Base-by-base conservation (phyloP, 2,113 vertebrate genomes). In the Synodontis membranacea region DNA sequence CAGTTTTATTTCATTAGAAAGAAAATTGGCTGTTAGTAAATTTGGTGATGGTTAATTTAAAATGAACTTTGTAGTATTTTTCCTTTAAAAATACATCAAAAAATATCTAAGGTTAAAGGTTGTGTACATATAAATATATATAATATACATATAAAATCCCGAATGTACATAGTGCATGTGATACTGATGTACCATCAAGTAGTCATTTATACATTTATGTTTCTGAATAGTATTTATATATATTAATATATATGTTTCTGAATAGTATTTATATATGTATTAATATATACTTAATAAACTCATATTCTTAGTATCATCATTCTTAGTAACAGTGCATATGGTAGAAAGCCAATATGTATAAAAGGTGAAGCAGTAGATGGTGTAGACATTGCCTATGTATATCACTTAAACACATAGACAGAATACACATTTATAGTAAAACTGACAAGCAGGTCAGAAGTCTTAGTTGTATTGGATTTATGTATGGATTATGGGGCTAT, bases 231-330 rank as follows among this genome's bases (percentile, higher is more conserved):
- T 76, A 76, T 31, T 8, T 76, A 76, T n/a, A n/a, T n/a, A n/a
- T n/a, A n/a, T n/a, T n/a, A n/a, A n/a, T n/a, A n/a, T n/a, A n/a
- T 75, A 28, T n/a, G 11, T 42, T 72, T 42, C 11, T 52, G 46
- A 76, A n/a, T 28, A 75, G 70, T 76, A 76, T 31, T 8, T 76
- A 76, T n/a, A n/a, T n/a, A n/a, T n/a, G n/a, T n/a, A n/a, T n/a
- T n/a, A n/a, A n/a, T n/a, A n/a, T n/a, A n/a, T n/a, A n/a, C 19
- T 39, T 70, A 70, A 70, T 34, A 79, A 52, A 52, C 34, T 52
- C 7, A 19, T 15, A 5, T 76, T 5, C 12, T 7, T 37, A 12
- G 23, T 76, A 37, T 37, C n/a, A n/a, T n/a, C n/a, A n/a, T 54
- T 50, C 3, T 52, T 31, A 0, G 9, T 21, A 56, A 11, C 31